Conservation (phyloP, 2,113 vertebrate species). For the Leucosticte australis region DNA sequence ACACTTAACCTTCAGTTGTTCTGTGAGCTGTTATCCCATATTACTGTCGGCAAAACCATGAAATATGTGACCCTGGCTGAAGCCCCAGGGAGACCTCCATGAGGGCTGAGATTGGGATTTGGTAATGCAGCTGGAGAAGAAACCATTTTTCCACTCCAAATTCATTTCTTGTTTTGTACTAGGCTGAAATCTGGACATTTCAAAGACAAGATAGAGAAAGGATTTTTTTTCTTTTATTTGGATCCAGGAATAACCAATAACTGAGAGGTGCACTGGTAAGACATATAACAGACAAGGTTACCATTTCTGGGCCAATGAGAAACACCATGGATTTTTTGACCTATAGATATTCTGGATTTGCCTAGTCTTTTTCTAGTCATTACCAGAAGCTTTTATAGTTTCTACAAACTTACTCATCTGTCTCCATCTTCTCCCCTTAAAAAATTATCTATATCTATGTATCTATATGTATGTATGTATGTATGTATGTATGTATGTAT, state of each 20-base stretch:
- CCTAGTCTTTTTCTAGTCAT: not conserved
- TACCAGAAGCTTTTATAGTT: not conserved
- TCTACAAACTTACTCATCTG: not conserved
- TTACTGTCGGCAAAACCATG: not conserved
- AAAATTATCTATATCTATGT: not conserved
- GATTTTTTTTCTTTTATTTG: not conserved
- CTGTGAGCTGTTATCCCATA: not conserved
- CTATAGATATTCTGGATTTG: not conserved
- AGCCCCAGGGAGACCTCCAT: not conserved
- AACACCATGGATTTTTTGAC: not conserved
- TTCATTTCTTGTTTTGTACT: not conserved
- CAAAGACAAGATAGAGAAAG: not conserved
- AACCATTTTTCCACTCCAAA: not conserved
- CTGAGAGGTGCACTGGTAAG: not conserved
- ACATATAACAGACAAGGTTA: not conserved
- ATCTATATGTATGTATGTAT: too few relatives aligned
- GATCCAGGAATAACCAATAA: not conserved
- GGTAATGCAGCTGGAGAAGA: not conserved
- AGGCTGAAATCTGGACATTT: not conserved
- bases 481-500: too few relatives aligned
- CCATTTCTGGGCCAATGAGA: not conserved
- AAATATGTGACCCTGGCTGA: not conserved
- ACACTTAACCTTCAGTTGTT: not conserved
- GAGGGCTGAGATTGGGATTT: not conserved
- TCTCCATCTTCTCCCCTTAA: not conserved